Evolutionary conservation across 2,888 invertebrate genomes (phyloP), one percentile per base, ranked within the genome.

Genomic region (Periphyllus acericola): DNA sequence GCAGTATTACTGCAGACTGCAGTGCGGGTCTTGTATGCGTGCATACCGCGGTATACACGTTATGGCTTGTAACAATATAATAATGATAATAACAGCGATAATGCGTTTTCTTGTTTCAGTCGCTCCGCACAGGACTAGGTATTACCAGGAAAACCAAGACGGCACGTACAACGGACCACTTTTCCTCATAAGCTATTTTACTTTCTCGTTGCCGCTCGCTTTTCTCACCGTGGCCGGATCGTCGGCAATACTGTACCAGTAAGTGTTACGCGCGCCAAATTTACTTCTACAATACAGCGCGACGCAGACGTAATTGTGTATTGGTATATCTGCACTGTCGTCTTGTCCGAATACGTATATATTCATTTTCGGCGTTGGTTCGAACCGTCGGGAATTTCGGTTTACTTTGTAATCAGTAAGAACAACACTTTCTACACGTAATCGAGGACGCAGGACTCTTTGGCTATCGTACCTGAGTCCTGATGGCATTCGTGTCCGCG

Each of bases 141-240:
- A 97, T 92, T 97, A 97, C 90, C 97, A 98, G 91, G 98, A 98
- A 91, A 95, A 96, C 0, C 95, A 97, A 84, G 97, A 97, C 91
- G 97, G 97, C 0, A 92, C 97, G 0, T 98, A 98, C 91, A 95
- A 96, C 5, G 98, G 98, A 0, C 95, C 96, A 0, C 94, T 96
- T 89, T 94, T 98, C 90, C 92, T 98, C 0, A 92, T 97, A 0
- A 95, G 96, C 0, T 97, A 97, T 92, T 95, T 96, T 89, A 92
- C 97, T 4, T 94, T 96, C 25, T 95, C 96, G 0, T 92, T 98
- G 89, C 97, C 97, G 0, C 95, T 97, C 91, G 96, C 97, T 1
- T 93, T 96, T 52, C 92, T 96, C 74, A 95, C 96, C 3, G 94
- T 95, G 0, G 93, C 95, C 60, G 94, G 94, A 19, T 95, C 95